Evolutionary conservation across 2,888 invertebrate genomes (phyloP).

Genomic region (Heteromyza rotundicornis): DNA sequence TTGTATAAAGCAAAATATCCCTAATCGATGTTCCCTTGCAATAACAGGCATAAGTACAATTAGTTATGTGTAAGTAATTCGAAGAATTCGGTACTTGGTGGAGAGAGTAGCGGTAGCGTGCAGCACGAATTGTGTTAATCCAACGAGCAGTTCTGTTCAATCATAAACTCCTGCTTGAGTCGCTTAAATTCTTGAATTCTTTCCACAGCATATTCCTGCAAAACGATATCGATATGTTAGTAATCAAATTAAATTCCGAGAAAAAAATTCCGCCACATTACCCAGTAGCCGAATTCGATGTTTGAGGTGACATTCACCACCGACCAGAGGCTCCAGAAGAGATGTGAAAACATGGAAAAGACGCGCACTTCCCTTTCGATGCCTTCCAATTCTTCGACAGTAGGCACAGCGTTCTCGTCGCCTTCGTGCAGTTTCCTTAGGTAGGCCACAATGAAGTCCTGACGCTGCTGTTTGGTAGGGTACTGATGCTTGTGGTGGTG

Average conservation of each 20-base stretch:
- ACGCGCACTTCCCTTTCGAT: conserved; percentile 79
- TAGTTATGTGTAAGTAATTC: too few species aligned
- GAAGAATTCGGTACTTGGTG: not conserved
- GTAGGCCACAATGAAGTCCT: conserved; percentile 55
- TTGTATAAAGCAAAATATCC: too few species aligned
- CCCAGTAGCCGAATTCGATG: conserved; percentile 95
- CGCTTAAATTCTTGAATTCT: conserved; percentile 54
- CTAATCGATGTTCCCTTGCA: too few species aligned
- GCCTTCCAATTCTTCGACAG: conserved; percentile 67
- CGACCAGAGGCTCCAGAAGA: conserved; percentile 95
- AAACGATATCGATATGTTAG: not conserved
- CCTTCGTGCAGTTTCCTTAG: conserved; percentile 51
- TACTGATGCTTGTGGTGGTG: conserved; percentile 71
- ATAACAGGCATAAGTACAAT: too few species aligned
- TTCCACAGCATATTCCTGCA: conserved; percentile 55
- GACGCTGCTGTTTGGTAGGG: conserved; percentile 75
- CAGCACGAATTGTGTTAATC: not conserved
- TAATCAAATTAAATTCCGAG: too few species aligned
- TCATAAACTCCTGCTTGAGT: not conserved
- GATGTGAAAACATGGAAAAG: conserved; percentile 86
- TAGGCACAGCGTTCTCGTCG: conserved; percentile 58
- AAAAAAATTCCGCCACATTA: too few species aligned
- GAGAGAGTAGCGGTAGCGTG: not conserved
- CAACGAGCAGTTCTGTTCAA: too few species aligned
- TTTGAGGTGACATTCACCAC: conserved; percentile 86